Percentiles rank a stretch among this genome's conserved stretches.
Evolutionary conservation across 1,140 invertebrate species (phyloP).

Genomic region (Drosophila pallidifrons): DNA sequence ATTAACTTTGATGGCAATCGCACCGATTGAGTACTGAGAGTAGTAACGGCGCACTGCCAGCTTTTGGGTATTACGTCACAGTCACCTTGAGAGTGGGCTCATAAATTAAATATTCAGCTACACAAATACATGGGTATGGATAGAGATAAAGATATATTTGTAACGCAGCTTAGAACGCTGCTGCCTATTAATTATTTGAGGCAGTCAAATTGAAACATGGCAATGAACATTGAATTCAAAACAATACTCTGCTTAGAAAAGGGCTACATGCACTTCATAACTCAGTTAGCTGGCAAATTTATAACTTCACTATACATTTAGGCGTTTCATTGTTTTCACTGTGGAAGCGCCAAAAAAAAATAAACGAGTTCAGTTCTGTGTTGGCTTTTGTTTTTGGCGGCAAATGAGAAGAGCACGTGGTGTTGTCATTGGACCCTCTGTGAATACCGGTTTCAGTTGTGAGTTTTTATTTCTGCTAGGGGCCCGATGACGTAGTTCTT

Average conservation of each 20-base stretch:
- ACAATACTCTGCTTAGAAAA: slow-evolving; percentile 4
- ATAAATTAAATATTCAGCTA: slow-evolving; percentile 41
- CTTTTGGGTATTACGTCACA: slow-evolving; percentile 42
- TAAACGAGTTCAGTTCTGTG: slow-evolving; percentile 65
- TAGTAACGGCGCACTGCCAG: slow-evolving; percentile 1
- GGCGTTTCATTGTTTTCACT: background rate
- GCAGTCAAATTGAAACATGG: slow-evolving; percentile 47
- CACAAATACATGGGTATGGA: slow-evolving; percentile 17
- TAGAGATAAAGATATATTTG: slow-evolving; percentile 44
- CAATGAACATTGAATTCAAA: slow-evolving; percentile 35
- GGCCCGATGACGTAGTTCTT: slow-evolving; percentile 62
- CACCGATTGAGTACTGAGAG: slow-evolving; percentile 10
- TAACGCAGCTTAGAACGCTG: slow-evolving; percentile 34
- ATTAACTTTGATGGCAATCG: slow-evolving; percentile 47
- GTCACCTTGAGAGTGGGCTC: slow-evolving; percentile 46
- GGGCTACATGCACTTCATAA: background rate
- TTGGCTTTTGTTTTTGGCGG: slow-evolving; percentile 64
- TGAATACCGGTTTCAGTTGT: slow-evolving; percentile 49
- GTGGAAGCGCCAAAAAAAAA: background rate
- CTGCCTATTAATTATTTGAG: slow-evolving; percentile 50
- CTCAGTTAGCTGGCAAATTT: background rate
- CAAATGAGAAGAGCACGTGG: slow-evolving; percentile 67
- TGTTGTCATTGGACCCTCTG: slow-evolving; percentile 23
- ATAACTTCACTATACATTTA: background rate
- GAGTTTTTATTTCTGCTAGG: slow-evolving; percentile 18